Conservation (phyloP, 2,113 vertebrate genomes). For the Procavia capensis region DNA sequence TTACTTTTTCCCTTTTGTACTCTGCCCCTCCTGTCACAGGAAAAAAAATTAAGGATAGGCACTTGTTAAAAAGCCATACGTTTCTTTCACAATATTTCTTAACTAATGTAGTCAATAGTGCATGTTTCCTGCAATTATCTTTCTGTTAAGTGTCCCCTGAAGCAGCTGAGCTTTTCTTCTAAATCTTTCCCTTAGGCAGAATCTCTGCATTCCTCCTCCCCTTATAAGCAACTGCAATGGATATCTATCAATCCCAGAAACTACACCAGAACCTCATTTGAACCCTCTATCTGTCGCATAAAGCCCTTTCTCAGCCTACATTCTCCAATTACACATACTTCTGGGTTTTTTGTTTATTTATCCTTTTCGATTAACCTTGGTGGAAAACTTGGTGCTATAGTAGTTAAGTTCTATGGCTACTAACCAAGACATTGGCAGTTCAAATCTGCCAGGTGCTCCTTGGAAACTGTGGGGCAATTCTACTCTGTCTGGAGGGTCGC, state of each 20-base stretch:
- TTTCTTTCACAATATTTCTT: background rate
- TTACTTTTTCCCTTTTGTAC: background rate
- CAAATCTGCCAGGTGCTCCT: too few species aligned
- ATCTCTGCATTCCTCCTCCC: background rate
- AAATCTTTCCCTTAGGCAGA: background rate
- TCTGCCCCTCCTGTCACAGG: background rate
- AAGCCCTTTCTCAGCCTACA: background rate
- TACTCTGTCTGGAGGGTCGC: too few species aligned
- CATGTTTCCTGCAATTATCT: background rate
- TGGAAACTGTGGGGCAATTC: too few species aligned
- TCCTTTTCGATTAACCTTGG: too few species aligned
- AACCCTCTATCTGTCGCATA: background rate
- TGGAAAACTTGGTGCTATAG: too few species aligned
- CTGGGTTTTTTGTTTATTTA: background rate
- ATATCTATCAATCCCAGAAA: background rate
- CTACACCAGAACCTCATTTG: background rate
- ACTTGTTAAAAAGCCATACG: background rate
- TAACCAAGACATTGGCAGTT: too few species aligned
- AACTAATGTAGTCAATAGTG: background rate
- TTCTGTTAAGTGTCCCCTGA: background rate
- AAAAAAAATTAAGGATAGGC: background rate
- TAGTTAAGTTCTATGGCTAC: too few species aligned
- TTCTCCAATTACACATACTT: background rate
- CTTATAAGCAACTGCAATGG: background rate
- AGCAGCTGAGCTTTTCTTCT: background rate